Percentiles rank a stretch among this genome's conserved stretches.
Conservation (phyloP, 2,888 invertebrate genomes). For the Drosophila silvestris region DNA sequence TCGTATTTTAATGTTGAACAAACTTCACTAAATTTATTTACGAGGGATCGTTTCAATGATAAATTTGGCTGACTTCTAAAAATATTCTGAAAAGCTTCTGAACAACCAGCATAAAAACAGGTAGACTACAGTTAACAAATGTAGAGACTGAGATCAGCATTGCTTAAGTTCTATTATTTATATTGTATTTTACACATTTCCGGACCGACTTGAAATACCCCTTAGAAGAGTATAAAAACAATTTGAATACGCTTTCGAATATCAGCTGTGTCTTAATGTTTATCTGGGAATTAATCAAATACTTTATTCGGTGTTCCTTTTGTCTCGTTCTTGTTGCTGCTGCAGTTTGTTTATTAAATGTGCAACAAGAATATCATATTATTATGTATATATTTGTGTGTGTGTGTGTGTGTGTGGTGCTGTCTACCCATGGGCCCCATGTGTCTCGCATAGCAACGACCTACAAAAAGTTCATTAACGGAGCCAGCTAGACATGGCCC, state of each 20-base stretch:
- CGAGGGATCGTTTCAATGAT: not conserved
- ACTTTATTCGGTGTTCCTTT: constrained; percentile 27
- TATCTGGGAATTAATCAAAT: constrained; percentile 38
- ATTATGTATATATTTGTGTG: constrained; percentile 20
- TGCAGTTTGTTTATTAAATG: constrained; percentile 36
- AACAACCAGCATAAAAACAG: not conserved
- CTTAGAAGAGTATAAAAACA: not conserved
- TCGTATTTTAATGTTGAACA: not conserved
- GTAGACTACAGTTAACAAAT: not conserved
- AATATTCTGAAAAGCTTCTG: not conserved
- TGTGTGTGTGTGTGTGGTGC: constrained; percentile 10
- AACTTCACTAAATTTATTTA: not conserved
- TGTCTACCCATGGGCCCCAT: constrained; percentile 51
- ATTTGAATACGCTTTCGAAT: constrained; percentile 47
- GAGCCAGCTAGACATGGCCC: constrained; percentile 85
- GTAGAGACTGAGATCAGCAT: not conserved
- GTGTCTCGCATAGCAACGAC: constrained; percentile 83
- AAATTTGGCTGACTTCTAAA: not conserved
- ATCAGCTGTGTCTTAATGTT: constrained; percentile 20
- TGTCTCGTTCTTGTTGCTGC: not conserved
- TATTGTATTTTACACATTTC: not conserved
- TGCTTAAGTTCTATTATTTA: not conserved
- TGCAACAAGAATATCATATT: constrained; percentile 42
- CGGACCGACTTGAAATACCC: constrained; percentile 10
- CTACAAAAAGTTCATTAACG: constrained; percentile 86